Evolutionary conservation across 1,140 invertebrate species (phyloP).

Genomic region (Psix sp.): DNA sequence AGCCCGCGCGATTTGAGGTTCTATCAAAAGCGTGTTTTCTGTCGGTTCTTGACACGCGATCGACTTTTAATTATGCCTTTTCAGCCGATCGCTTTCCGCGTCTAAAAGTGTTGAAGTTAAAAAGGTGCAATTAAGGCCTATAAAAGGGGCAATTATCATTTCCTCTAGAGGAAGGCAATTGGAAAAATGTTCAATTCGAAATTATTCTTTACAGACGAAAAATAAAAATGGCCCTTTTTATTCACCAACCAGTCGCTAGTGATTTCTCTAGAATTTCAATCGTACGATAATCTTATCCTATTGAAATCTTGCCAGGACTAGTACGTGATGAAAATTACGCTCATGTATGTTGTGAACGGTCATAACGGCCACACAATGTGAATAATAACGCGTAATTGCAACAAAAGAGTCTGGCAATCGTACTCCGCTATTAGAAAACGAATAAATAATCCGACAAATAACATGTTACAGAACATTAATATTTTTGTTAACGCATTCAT

Average conservation of each 20-base stretch:
- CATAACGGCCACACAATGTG: constrained; percentile 46
- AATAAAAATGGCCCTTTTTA: background rate
- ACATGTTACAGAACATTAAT: constrained; percentile 34
- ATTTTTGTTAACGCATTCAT: constrained; percentile 8
- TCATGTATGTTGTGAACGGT: constrained; percentile 21
- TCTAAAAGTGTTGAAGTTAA: constrained; percentile 5
- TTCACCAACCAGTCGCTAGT: constrained; percentile 9
- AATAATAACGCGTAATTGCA: constrained; percentile 27
- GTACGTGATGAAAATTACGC: constrained; percentile 42
- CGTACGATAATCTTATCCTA: constrained; percentile 28
- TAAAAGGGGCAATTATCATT: no score
- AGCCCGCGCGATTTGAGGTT: constrained; percentile 19
- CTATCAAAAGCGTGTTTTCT: background rate
- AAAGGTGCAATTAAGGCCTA: constrained; percentile 7
- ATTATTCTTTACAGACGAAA: no score
- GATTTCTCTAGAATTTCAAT: constrained; percentile 38
- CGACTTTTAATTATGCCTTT: constrained; percentile 9
- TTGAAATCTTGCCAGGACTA: constrained; percentile 33
- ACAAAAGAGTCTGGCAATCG: constrained; percentile 15
- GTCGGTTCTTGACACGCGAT: constrained; percentile 11
- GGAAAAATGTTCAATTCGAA: no score
- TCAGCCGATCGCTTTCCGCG: background rate
- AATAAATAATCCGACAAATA: constrained; percentile 30
- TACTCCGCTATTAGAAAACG: constrained; percentile 30
- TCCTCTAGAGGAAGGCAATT: no score